These are phyloP conservation scores for Colletes latitarsis DNA, from an alignment of 1,140 invertebrate species.

Conservation along the genomic window DNA sequence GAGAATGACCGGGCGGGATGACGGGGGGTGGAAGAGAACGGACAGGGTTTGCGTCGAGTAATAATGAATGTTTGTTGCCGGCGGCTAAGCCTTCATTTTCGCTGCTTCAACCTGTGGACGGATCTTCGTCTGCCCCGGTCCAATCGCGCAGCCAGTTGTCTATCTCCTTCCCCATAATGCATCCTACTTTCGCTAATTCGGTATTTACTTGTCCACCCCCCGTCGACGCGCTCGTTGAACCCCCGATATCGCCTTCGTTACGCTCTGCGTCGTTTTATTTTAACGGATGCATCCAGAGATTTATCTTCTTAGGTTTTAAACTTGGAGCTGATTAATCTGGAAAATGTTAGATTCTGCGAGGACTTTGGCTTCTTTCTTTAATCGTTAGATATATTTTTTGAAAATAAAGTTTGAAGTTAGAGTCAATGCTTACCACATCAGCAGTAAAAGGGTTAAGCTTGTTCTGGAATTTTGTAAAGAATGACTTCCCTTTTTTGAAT, in stretches of 20 bases:
- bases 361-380: too few species aligned
- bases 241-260: background rate
- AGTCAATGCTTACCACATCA: too few species aligned
- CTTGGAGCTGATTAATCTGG: too few species aligned
- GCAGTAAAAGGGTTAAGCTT: too few species aligned
- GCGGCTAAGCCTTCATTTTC: conserved; percentile 70
- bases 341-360: too few species aligned
- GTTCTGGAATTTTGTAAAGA: too few species aligned
- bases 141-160: conserved; percentile 8
- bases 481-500: too few species aligned
- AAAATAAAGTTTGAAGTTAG: too few species aligned
- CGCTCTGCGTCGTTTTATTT: too few species aligned
- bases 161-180: conserved; percentile 1
- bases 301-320: too few species aligned
- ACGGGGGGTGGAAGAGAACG: conserved; percentile 57
- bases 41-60: conserved; percentile 63
- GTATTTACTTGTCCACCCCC: background rate
- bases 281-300: too few species aligned
- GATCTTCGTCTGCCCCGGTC: conserved; percentile 36
- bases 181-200: conserved; percentile 22
- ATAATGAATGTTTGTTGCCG: conserved; percentile 75
- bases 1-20: conserved; percentile 63
- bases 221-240: background rate
- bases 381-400: too few species aligned
- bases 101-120: conserved; percentile 58